phyloP scores from a whole-genome alignment of 2,888 invertebrate genomes.

The Branchipolynoe longqiensis region DNA sequence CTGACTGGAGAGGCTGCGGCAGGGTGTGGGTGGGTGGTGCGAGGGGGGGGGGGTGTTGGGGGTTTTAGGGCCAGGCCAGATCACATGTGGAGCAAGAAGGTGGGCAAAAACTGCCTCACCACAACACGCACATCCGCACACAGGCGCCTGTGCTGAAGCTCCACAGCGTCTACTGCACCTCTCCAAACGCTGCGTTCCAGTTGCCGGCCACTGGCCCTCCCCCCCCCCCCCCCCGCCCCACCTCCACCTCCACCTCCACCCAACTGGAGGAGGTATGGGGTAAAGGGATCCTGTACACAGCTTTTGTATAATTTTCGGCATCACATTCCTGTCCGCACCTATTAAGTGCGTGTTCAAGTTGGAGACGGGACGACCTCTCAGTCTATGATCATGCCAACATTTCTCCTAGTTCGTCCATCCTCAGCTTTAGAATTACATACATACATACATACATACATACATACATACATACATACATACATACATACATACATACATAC shows the following conservation, averaged over 20 bases:
- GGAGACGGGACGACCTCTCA: too few relatives aligned
- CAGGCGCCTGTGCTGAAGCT: neutral
- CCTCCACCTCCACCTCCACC: neutral
- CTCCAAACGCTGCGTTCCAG: neutral
- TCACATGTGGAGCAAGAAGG: neutral
- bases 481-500: too few relatives aligned
- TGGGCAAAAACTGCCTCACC: neutral
- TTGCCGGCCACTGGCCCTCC: neutral
- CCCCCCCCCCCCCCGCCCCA: neutral
- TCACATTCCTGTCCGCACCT: too few relatives aligned
- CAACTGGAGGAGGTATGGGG: too few relatives aligned
- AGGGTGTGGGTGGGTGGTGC: neutral
- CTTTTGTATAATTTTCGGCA: too few relatives aligned
- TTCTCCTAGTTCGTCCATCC: too few relatives aligned
- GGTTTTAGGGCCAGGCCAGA: neutral
- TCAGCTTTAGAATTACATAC: too few relatives aligned
- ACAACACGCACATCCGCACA: constrained; percentile 7
- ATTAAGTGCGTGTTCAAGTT: too few relatives aligned
- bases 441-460: too few relatives aligned
- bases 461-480: too few relatives aligned
- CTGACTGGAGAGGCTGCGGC: neutral
- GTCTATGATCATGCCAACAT: too few relatives aligned
- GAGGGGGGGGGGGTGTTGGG: constrained; percentile 16
- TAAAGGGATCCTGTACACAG: too few relatives aligned
- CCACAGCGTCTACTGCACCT: neutral